Base-by-base conservation (phyloP, 2,797 vertebrate species). In the Vultur gryphus region DNA sequence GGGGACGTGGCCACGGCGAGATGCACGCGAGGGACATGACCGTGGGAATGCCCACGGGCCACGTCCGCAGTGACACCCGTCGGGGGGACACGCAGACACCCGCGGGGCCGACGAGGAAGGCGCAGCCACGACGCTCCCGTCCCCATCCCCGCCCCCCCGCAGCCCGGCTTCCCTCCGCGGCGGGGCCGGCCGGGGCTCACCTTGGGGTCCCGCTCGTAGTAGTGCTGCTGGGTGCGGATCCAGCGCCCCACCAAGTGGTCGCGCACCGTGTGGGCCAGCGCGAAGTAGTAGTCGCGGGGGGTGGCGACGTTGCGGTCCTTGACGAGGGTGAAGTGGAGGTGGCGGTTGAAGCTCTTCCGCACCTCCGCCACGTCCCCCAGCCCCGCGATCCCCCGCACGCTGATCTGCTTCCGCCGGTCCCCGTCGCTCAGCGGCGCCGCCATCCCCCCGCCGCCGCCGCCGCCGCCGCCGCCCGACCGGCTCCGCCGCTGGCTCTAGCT, bases 261-360 rank as follows among this genome's bases (percentile, higher is more conserved):
- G 10, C 99, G 98, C 77, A 99, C 99, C 0, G 99, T 99, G 98
- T 99, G 99, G 2, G 99, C 99, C 90, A 99, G 98, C 48, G 99
- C 99, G 61, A 99, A 99, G 97, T 98, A 99, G 86, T 99, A 99
- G 94, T 99, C 99, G 39, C 99, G 97, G 66, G 98, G 98, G 13
- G 99, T 99, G 65, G 99, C 99, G 69, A 99, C 99, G 82, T 99
- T 99, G 52, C 99, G 98, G 98, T 99, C 99, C 93, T 99, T 99
- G 92, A 99, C 99, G 94, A 99, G 96, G 10, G 99, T 99, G 98
- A 99, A 99, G 97, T 99, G 99, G 71, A 99, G 97, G 95, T 99
- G 99, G 1, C 99, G 98, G 73, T 99, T 99, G 97, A 99, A 99
- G 77, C 95, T 98, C 95, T 97, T 98, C 69, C 98, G 98, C 82